phyloP scores from a whole-genome alignment of 2,797 vertebrate genomes.

The Psittacula echo region DNA sequence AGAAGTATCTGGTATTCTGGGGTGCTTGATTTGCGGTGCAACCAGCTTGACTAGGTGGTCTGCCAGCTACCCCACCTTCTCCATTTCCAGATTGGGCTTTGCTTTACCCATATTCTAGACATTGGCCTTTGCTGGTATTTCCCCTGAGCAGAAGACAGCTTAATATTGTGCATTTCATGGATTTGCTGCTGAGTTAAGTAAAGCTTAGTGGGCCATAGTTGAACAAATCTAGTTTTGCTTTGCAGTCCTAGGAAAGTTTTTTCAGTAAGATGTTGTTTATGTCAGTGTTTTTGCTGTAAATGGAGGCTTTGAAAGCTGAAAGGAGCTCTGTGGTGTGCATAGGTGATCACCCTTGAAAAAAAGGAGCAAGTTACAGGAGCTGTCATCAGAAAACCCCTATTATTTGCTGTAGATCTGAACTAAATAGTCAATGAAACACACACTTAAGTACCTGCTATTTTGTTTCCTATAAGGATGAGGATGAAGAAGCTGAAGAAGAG shows the following conservation, averaged over 20 bases:
- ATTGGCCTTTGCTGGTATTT: background rate
- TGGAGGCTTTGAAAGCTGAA: background rate
- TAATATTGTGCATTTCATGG: background rate
- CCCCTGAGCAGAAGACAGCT: background rate
- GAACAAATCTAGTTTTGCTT: background rate
- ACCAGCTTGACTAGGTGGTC: background rate
- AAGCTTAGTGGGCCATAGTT: background rate
- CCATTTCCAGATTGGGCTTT: background rate
- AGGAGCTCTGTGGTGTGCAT: background rate
- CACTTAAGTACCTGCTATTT: background rate
- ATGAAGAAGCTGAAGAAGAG: conserved; percentile 82
- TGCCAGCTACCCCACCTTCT: background rate
- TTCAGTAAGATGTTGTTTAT: background rate
- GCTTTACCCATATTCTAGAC: background rate
- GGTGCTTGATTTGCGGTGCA: background rate
- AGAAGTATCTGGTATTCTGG: background rate
- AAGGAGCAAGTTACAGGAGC: background rate
- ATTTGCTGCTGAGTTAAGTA: background rate
- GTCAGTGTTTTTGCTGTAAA: background rate
- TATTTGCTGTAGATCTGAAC: background rate
- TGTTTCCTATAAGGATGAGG: conserved; percentile 40
- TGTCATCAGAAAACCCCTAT: background rate
- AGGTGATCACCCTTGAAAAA: background rate
- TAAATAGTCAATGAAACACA: background rate
- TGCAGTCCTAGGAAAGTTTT: background rate